phyloP scores from a whole-genome alignment of 1,140 invertebrate genomes.

The Drosophila gunungcola region DNA sequence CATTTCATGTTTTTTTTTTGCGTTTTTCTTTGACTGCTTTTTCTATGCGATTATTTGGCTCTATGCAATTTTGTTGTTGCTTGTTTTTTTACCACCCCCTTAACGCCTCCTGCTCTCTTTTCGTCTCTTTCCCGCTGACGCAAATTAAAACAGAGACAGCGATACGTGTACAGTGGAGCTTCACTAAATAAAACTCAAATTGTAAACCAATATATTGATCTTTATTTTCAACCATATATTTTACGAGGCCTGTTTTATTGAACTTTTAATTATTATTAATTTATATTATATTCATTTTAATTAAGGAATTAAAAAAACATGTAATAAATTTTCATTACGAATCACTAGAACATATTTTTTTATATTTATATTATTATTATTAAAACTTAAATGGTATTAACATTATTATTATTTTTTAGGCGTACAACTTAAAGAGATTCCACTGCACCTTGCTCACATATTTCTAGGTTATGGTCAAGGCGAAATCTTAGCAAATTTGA shows the following conservation, averaged over 20 bases:
- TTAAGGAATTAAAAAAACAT: too few relatives aligned
- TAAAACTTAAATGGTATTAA: too few relatives aligned
- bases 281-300: too few relatives aligned
- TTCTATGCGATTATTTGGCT: constrained; percentile 41
- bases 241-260: too few relatives aligned
- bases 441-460: constrained; percentile 33
- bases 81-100: constrained; percentile 9
- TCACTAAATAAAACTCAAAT: neutral
- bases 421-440: neutral
- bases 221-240: too few relatives aligned
- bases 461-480: constrained; percentile 82
- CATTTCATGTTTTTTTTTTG: constrained; percentile 57
- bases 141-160: constrained; percentile 41
- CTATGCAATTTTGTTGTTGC: constrained; percentile 36
- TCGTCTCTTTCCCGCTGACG: constrained; percentile 11
- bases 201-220: neutral
- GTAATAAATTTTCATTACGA: too few relatives aligned
- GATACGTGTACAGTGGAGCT: constrained; percentile 18
- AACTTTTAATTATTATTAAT: too few relatives aligned
- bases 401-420: too few relatives aligned
- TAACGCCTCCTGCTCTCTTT: neutral
- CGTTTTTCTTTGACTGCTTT: constrained; percentile 36
- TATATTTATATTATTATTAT: too few relatives aligned
- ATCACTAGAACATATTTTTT: too few relatives aligned
- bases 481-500: constrained; percentile 70